Conservation (phyloP, 2,888 invertebrate genomes). For the Liodrosophila aerea region DNA sequence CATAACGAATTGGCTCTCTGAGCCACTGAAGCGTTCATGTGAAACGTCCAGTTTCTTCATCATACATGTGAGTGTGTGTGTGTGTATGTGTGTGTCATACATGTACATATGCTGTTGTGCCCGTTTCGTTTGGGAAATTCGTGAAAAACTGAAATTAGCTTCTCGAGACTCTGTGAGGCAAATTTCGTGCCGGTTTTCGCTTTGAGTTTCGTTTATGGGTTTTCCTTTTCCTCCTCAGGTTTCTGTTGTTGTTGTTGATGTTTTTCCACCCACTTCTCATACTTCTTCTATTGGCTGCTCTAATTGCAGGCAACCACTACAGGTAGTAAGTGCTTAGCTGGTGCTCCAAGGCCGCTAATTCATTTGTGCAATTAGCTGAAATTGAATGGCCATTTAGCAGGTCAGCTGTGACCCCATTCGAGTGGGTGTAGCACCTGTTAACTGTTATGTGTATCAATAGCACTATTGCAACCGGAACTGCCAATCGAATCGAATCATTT, state of each 20-base stretch:
- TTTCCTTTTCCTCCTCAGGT: constrained; percentile 8
- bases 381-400: constrained; percentile 67
- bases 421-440: constrained; percentile 2
- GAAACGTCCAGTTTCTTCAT: constrained; percentile 79
- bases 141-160: constrained; percentile 71
- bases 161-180: constrained; percentile 45
- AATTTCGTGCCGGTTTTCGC: constrained; percentile 54
- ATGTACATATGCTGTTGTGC: constrained; percentile 43
- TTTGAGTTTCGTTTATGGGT: constrained; percentile 50
- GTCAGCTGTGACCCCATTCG: constrained; percentile 40
- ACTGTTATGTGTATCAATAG: background rate
- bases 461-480: too few species aligned
- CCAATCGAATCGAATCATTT: too few species aligned
- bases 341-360: constrained; percentile 65
- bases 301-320: too few species aligned
- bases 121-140: constrained; percentile 71
- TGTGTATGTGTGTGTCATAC: constrained; percentile 7
- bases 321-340: background rate
- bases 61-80: constrained; percentile 6
- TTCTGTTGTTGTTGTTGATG: constrained; percentile 1
- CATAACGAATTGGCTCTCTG: constrained; percentile 51
- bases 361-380: constrained; percentile 71
- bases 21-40: constrained; percentile 80
- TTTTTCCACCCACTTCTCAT: constrained; percentile 25
- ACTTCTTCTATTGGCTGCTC: constrained; percentile 33